Percentiles rank a stretch among this genome's conserved stretches.
Evolutionary conservation across 2,888 invertebrate species (phyloP).

Genomic region (Harmothoe impar): DNA sequence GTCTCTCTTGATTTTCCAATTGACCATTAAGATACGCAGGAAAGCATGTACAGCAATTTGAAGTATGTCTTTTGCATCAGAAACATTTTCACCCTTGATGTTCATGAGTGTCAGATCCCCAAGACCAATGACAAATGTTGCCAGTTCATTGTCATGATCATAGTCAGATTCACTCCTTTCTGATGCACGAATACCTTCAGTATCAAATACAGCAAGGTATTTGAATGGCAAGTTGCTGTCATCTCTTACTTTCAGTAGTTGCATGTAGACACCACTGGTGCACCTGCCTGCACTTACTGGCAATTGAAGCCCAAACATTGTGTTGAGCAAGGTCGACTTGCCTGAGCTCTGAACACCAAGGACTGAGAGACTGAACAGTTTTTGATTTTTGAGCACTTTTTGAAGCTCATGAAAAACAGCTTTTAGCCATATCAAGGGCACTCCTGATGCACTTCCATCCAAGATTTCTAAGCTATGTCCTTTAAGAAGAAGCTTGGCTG

Average conservation of each 20-base stretch:
- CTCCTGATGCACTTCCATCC: constrained; percentile 62
- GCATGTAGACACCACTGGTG: constrained; percentile 63
- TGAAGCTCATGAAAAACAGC: constrained; percentile 39
- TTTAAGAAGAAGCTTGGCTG: constrained; percentile 47
- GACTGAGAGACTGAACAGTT: constrained; percentile 60
- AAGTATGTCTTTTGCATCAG: constrained; percentile 62
- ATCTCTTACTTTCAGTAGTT: constrained; percentile 39
- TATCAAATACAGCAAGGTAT: constrained; percentile 36
- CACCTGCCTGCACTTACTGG: constrained; percentile 65
- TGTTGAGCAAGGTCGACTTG: constrained; percentile 65
- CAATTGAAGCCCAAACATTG: constrained; percentile 64
- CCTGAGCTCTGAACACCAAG: constrained; percentile 66
- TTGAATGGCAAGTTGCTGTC: background rate
- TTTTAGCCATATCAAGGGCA: constrained; percentile 57
- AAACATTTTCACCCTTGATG: constrained; percentile 52
- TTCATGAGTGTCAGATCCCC: constrained; percentile 62
- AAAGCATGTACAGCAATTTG: constrained; percentile 65
- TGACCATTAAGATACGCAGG: constrained; percentile 25
- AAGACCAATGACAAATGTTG: constrained; percentile 62
- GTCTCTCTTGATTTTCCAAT: background rate
- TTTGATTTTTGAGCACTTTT: constrained; percentile 41
- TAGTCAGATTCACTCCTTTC: background rate
- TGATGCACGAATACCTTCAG: constrained; percentile 52
- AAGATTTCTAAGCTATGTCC: constrained; percentile 62
- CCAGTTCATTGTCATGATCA: constrained; percentile 56